phyloP scores from a whole-genome alignment of 2,888 invertebrate genomes.

The Eristalinus aeneus region DNA sequence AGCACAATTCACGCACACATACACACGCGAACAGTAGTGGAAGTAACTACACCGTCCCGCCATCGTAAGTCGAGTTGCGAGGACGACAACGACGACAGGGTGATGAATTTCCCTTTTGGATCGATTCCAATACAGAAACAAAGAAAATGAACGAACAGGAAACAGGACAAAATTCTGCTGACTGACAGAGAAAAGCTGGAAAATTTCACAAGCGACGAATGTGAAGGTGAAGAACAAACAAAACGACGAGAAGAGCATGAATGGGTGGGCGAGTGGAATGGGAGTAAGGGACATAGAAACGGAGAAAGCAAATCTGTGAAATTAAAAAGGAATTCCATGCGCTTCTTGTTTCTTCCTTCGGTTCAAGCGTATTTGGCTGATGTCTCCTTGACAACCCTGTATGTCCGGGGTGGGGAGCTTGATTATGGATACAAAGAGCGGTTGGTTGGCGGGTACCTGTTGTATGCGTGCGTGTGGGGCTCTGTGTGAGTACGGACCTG shows the following conservation, averaged over 20 bases:
- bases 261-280: background rate
- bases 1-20: background rate
- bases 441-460: slow-evolving; percentile 38
- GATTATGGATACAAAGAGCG: slow-evolving; percentile 20
- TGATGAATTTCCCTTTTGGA: slow-evolving; percentile 34
- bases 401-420: background rate
- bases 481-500: slow-evolving; percentile 28
- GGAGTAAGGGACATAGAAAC: background rate
- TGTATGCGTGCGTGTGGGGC: slow-evolving; percentile 36
- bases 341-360: background rate
- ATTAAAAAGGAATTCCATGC: slow-evolving; percentile 45
- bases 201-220: slow-evolving; percentile 40
- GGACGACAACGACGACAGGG: background rate
- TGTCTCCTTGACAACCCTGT: slow-evolving; percentile 25
- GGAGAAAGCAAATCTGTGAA: slow-evolving; percentile 30
- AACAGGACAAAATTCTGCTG: slow-evolving; percentile 42
- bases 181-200: slow-evolving; percentile 29
- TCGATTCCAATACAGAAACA: slow-evolving; percentile 29
- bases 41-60: background rate
- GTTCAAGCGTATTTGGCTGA: slow-evolving; percentile 10
- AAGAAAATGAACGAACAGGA: slow-evolving; percentile 33
- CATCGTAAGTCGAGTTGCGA: background rate
- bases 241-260: background rate
- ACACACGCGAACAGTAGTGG: background rate
- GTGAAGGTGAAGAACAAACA: slow-evolving; percentile 4